Base-by-base conservation (phyloP, 2,113 vertebrate species). In the Anas platyrhynchos region DNA sequence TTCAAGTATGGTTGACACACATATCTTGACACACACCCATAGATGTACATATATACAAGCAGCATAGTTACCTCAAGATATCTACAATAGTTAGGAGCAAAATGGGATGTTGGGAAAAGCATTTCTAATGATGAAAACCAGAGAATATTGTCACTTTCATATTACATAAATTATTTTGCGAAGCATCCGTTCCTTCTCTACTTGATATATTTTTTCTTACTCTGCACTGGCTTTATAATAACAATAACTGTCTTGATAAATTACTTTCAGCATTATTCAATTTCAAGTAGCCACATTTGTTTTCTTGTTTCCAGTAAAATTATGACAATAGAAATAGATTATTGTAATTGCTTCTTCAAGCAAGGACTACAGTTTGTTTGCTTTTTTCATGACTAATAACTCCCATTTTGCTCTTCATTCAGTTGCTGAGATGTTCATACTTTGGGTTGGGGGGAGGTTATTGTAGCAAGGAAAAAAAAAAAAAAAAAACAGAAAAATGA, bases 301-400 rank as follows among this genome's bases (percentile, higher is more conserved):
- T 98, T 96, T 89, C 34, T 71, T 88, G 61, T 94, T 96, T 96
- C 66, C 78, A 78, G 74, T 38, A 94, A 96, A 97, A 98, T 94
- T 94, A 94, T 95, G 91, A 94, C 91, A 96, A 83, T 89, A 90
- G 65, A 93, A 97, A 96, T 76, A 89, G 78, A 95, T 97, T 86
- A 92, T 74, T 96, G 56, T 92, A 96, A 96, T 91, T 96, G 66
- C 58, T 88, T 96, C 81, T 93, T 92, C 66, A 94, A 95, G 76
- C 23, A 63, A 85, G 68, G 46, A 79, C 91, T 92, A 91, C 75
- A 96, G 59, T 87, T 93, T 17, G 38, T 86, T 95, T 88, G 83
- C 9, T 93, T 89, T 89, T 22, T 87, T 82, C 62, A 22, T 72
- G 62, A 92, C 38, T 94, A 93, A 90, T 96, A 96, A 94, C 75